A percentile compares a stretch with the other conserved stretches of the same genome.
Conservation (phyloP, 1,140 invertebrate genomes). For the Drosophila suzukii region DNA sequence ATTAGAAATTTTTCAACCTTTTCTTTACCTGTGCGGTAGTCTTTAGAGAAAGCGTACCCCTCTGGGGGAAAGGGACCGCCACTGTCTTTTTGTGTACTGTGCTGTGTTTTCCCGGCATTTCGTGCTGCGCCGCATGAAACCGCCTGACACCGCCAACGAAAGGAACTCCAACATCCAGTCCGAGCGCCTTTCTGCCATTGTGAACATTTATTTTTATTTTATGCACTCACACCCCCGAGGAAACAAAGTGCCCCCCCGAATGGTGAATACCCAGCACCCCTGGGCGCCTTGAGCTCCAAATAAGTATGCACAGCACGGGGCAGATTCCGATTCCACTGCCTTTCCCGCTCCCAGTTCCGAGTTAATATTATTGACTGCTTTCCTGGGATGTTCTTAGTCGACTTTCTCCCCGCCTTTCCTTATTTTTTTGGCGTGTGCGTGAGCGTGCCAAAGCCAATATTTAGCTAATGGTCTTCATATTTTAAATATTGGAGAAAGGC, state of each 20-base stretch:
- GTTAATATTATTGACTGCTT: constrained; percentile 81
- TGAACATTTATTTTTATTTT: constrained; percentile 82
- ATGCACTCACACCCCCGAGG: constrained; percentile 65
- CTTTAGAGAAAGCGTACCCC: neutral
- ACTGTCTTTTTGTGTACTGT: neutral
- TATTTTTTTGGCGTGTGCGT: constrained; percentile 36
- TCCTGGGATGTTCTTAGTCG: constrained; percentile 33
- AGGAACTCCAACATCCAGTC: constrained; percentile 50
- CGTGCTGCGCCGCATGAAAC: constrained; percentile 67
- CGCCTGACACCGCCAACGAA: constrained; percentile 59
- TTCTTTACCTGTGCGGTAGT: neutral
- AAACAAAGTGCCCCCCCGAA: neutral
- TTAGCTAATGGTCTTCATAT: constrained; percentile 83
- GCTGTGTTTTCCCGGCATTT: constrained; percentile 53
- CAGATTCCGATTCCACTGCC: constrained; percentile 35
- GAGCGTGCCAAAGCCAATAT: constrained; percentile 81
- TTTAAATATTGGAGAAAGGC: constrained; percentile 70
- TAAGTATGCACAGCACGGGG: constrained; percentile 81
- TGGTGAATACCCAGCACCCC: neutral
- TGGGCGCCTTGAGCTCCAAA: constrained; percentile 72
- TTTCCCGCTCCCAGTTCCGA: constrained; percentile 44
- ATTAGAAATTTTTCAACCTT: too few relatives aligned
- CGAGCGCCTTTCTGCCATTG: constrained; percentile 76
- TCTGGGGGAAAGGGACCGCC: neutral
- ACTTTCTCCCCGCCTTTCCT: neutral